A percentile compares a stretch with the other conserved stretches of the same genome.
phyloP scores from a whole-genome alignment of 2,113 vertebrate genomes.

The Mandrillus leucophaeus region DNA sequence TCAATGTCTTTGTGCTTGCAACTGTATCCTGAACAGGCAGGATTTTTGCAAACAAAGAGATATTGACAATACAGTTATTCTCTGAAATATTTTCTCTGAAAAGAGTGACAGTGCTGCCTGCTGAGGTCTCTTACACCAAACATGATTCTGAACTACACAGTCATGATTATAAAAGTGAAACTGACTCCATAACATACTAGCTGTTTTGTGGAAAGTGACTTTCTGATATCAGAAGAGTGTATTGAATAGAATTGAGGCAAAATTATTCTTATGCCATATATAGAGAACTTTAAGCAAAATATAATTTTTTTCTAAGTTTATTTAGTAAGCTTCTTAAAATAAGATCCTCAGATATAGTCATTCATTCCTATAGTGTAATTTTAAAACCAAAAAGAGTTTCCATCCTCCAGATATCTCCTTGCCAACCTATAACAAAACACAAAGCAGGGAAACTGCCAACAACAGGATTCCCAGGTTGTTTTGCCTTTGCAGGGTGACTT shows the following conservation, averaged over 20 bases:
- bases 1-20: neutral
- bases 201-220: constrained; percentile 6
- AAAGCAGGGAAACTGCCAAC: neutral
- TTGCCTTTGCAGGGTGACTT: neutral
- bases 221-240: neutral
- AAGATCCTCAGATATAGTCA: neutral
- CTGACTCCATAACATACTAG: neutral
- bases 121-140: constrained; percentile 15
- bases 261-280: constrained; percentile 12
- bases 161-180: neutral
- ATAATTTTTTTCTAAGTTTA: neutral
- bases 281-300: neutral
- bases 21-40: neutral
- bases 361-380: constrained; percentile 29
- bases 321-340: constrained; percentile 23
- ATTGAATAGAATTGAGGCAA: neutral
- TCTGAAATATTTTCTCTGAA: constrained; percentile 41
- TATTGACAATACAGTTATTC: neutral
- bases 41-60: neutral
- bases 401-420: neutral
- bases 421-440: neutral
- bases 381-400: constrained; percentile 21
- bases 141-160: neutral
- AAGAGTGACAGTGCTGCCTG: constrained; percentile 33
- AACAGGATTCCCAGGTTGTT: neutral